Base-by-base conservation (phyloP, 2,888 invertebrate species). In the Trichopria drosophilae region DNA sequence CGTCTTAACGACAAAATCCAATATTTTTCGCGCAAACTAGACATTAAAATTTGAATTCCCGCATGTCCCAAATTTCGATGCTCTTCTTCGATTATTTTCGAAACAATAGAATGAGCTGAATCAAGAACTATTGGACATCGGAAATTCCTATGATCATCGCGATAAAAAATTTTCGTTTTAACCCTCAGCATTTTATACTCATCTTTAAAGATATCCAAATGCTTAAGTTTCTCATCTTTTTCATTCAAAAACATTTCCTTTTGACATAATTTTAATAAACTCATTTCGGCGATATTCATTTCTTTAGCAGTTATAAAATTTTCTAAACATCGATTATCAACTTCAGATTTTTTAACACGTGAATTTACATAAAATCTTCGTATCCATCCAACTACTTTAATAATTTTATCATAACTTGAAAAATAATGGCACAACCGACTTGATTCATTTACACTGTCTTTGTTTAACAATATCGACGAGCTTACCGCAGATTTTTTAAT, bases 111-210 rank as follows among this genome's bases (percentile, higher is more conserved):
- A 53, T 67, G 62, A n/a, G 43, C 47, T 1, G 37, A 42, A 15
- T 58, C 61, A 42, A 67, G 43, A 26, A 67, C 43, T 22, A 64
- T 57, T 1, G 65, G 63, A 42, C 29, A 47, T n/a, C 57, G 48
- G 41, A 66, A 67, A 15, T 46, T 32, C 12, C 32, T 12, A 6
- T 19, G 10, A 32, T 64, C 61, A 9, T 57, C 29, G 13, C 64
- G 45, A 18, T 50, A 28, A 1, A 49, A 32, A 24, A 60, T 13
- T 22, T 39, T 53, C 4, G 62, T 58, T 19, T 60, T 61, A 3
- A 61, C 12, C 6, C 60, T 34, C 7, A 63, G 23, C 12, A 63
- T 16, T 9, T 53, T 57, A 15, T 40, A 23, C 32, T 59, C 51
- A 15, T 60, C 59, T 15, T 15, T 31, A 19, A 49, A 60, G 1